These are phyloP conservation scores for Cyclina sinensis DNA, from an alignment of 1,140 invertebrate genomes.

Conservation along the genomic window DNA sequence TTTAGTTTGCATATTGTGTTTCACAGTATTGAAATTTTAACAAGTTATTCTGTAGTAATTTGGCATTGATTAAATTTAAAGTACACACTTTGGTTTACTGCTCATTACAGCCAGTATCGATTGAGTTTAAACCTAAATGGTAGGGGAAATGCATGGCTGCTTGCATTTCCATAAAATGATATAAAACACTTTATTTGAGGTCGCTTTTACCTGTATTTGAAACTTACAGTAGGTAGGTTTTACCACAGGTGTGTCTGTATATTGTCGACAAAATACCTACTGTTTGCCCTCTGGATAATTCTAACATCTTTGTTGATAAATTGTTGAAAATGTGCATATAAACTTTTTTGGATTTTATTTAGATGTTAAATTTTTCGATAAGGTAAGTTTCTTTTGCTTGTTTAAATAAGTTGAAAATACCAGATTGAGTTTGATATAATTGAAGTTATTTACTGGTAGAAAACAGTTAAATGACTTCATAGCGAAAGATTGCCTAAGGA, in stretches of 20 bases:
- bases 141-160: slow-evolving; percentile 27
- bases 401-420: neutral
- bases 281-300: neutral
- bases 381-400: neutral
- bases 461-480: neutral
- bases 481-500: slow-evolving; percentile 10
- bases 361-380: neutral
- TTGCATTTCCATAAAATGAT: slow-evolving; percentile 31
- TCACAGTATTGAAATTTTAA: neutral
- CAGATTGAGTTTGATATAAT: neutral
- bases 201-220: slow-evolving; percentile 7
- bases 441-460: neutral
- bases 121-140: neutral
- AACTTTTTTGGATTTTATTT: slow-evolving; percentile 1
- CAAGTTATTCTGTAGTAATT: neutral
- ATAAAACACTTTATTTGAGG: slow-evolving; percentile 23
- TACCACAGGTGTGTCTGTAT: slow-evolving; percentile 11
- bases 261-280: slow-evolving; percentile 3
- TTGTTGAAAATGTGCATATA: slow-evolving; percentile 8
- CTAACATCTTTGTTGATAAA: slow-evolving; percentile 7
- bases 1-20: no score
- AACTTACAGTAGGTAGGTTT: slow-evolving; percentile 23
- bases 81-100: neutral
- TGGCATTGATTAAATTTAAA: neutral
- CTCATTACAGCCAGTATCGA: neutral